Evolutionary conservation across 2,113 vertebrate species (phyloP), one percentile per base, ranked within the genome.

Genomic region (Oreochromis aureus): DNA sequence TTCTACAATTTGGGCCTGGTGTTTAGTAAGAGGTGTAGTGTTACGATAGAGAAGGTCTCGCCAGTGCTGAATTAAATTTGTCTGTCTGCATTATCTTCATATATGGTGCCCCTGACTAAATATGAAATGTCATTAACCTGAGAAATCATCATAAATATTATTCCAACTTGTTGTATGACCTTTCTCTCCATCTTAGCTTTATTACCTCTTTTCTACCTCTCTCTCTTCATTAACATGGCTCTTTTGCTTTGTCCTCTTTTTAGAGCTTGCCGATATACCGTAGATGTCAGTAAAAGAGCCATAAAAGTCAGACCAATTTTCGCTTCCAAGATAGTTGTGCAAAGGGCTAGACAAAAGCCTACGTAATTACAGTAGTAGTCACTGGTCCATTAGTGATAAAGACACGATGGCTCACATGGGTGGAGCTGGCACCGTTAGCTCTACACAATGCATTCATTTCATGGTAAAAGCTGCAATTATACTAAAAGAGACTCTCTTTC

Each of bases 401-500:
- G 94, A 94, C 85, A 91, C 90, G 91, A 91, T 91, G 90, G 91
- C 84, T 94, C 89, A 91, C 84, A 89, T 73, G 89, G 91, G 87
- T 93, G 87, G 94, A 96, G 90, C 86, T 92, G 91, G 86, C 88
- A 90, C 66, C 2, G 44, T 89, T 87, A 66, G 87, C 82, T 73
- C 69, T 86, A 82, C 87, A 95, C 97, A 98, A 98, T 97, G 97
- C 95, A 95, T 96, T 98, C 97, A 98, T 97, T 97, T 97, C 96
- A 97, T 93, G 95, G 97, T 97, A 98, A 98, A 97, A 97, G 53
- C 97, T 97, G 95, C 97, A 98, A 99, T 99, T 98, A 99, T 96
- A 96, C 96, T 96, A 97, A 97, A 96, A 93, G 66, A 97, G 96
- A 95, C 95, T 79, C 16, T 80, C 73, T 89, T 86, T 88, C 48